Conservation (phyloP, 2,113 vertebrate species). For the Falcunculus frontatus region DNA sequence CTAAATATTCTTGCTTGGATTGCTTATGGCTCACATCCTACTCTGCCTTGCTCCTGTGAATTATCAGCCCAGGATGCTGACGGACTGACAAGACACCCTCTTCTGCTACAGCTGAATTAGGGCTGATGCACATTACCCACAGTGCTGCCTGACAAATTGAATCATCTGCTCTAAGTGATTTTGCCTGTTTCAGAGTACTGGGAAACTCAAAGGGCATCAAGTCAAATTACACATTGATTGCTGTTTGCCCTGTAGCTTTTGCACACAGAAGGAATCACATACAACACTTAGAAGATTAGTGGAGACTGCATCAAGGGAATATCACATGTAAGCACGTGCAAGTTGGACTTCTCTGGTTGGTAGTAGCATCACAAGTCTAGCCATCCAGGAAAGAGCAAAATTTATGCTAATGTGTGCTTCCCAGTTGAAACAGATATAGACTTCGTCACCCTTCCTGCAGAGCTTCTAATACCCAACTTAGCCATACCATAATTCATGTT, state of each 20-base stretch:
- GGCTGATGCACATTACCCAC: slow-evolving; percentile 15
- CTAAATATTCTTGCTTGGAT: background rate
- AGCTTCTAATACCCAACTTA: background rate
- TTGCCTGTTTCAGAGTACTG: slow-evolving; percentile 61
- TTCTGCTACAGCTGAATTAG: slow-evolving; percentile 41
- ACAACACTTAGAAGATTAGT: slow-evolving; percentile 44
- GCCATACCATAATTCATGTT: background rate
- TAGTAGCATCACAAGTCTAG: background rate
- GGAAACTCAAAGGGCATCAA: slow-evolving; percentile 68
- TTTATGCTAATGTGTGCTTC: background rate
- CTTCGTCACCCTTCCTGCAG: background rate
- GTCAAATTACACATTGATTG: slow-evolving; percentile 64
- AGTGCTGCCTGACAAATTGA: slow-evolving; percentile 61
- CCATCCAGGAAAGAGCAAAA: slow-evolving; percentile 1
- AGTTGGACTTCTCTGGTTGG: background rate
- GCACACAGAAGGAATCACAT: slow-evolving; percentile 46
- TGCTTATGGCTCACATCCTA: background rate
- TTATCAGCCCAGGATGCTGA: background rate
- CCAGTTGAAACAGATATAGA: background rate
- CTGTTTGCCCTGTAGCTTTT: slow-evolving; percentile 62
- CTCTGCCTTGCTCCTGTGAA: background rate
- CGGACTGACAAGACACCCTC: background rate
- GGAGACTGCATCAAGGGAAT: slow-evolving; percentile 17
- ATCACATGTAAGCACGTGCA: background rate
- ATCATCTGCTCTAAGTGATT: slow-evolving; percentile 65